phyloP scores from a whole-genome alignment of 2,113 vertebrate species.

The Neodon shergylaensis region DNA sequence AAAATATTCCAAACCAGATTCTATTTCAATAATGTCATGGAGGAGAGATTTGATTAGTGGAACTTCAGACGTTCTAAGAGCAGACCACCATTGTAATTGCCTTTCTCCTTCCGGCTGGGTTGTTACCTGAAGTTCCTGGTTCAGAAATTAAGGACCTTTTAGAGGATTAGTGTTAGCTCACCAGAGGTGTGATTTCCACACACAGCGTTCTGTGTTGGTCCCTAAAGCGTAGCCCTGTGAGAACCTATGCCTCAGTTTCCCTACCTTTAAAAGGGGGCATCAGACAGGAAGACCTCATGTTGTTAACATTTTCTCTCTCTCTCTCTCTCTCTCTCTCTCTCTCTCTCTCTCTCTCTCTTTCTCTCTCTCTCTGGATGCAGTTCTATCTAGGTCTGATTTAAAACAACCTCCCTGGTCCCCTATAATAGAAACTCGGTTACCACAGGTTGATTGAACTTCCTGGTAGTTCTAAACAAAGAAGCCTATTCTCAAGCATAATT shows the following conservation, averaged over 20 bases:
- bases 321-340: not conserved
- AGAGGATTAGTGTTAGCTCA: not conserved
- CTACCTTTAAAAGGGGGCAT: not conserved
- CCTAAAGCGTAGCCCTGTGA: not conserved
- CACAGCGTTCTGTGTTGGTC: not conserved
- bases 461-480: not conserved
- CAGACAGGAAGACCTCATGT: not conserved
- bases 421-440: not conserved
- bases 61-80: not conserved
- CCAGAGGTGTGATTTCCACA: not conserved
- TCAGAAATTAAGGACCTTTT: not conserved
- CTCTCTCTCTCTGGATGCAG: not conserved
- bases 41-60: slow-evolving; percentile 1
- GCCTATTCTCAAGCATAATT: not conserved
- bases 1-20: slow-evolving; percentile 51
- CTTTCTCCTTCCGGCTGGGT: not conserved
- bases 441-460: not conserved
- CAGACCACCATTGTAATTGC: not conserved
- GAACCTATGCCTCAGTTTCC: not conserved
- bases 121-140: not conserved
- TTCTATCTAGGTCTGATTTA: not conserved
- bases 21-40: slow-evolving; percentile 8
- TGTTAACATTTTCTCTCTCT: not conserved
- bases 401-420: not conserved
- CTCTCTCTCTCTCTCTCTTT: no score